Evolutionary conservation across 2,888 invertebrate species (phyloP).

Genomic region (Limnephilus lunatus): DNA sequence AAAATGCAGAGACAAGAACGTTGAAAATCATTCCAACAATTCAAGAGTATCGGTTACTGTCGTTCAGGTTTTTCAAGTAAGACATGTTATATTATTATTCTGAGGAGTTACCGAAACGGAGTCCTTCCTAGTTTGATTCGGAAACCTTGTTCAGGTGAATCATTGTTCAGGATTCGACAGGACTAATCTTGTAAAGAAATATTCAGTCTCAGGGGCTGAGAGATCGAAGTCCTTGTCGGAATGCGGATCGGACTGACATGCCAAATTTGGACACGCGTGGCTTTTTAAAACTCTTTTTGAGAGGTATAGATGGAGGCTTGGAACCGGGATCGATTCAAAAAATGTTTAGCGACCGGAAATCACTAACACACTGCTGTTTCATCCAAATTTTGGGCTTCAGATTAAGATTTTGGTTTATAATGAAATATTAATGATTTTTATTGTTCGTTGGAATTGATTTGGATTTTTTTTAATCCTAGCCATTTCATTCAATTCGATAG

Average conservation of each 20-base stretch:
- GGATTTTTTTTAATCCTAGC: background rate
- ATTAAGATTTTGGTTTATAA: too few relatives aligned
- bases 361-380: background rate
- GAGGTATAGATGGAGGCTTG: background rate
- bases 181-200: constrained; percentile 13
- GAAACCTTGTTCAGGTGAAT: background rate
- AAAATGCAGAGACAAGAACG: background rate
- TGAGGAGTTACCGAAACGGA: background rate
- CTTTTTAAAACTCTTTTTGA: background rate
- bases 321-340: background rate
- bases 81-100: background rate
- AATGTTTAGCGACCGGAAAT: background rate
- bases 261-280: constrained; percentile 49
- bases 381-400: background rate
- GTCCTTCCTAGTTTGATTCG: background rate
- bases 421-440: background rate
- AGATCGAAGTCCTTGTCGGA: constrained; percentile 54
- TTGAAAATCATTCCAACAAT: background rate
- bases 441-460: background rate
- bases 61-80: background rate
- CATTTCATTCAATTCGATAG: background rate
- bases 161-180: background rate
- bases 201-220: background rate
- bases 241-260: constrained; percentile 52
- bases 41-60: background rate